A percentile compares a stretch with the other conserved stretches of the same genome.
These are phyloP conservation scores for Phaenicophaeus curvirostris DNA, from an alignment of 2,797 vertebrate genomes.

Conservation along the genomic window DNA sequence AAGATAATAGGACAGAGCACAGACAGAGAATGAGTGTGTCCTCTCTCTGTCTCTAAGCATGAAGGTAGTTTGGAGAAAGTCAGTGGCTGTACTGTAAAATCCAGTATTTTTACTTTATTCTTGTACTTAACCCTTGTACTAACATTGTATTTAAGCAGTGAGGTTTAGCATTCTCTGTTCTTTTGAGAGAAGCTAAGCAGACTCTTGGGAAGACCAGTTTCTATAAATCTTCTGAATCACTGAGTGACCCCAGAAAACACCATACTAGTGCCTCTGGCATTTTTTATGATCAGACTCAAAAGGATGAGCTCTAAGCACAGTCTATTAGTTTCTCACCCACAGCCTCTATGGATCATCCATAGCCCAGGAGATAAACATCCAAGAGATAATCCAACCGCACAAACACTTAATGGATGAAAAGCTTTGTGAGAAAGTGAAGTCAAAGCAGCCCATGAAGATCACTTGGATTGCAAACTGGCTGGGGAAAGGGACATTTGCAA, in stretches of 20 bases:
- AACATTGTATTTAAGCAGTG: background rate
- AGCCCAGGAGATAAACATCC: background rate
- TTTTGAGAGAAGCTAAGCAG: background rate
- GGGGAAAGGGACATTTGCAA: background rate
- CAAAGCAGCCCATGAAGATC: background rate
- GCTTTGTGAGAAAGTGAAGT: background rate
- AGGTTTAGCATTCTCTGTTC: background rate
- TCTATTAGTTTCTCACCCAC: background rate
- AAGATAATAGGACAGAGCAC: background rate
- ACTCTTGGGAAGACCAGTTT: background rate
- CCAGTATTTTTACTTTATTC: background rate
- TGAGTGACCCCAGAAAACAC: background rate
- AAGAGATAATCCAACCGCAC: background rate
- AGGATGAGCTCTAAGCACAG: background rate
- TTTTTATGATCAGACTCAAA: background rate
- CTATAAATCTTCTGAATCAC: background rate
- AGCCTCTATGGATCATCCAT: fast-evolving
- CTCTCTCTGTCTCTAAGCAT: background rate
- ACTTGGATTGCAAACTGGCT: background rate
- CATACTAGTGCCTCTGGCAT: background rate
- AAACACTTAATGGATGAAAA: background rate
- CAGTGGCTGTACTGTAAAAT: background rate
- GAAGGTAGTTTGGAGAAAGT: background rate
- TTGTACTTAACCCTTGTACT: background rate
- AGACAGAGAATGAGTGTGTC: background rate